Evolutionary conservation across 2,797 vertebrate species (phyloP).

Genomic region (Coregonus sp.): DNA sequence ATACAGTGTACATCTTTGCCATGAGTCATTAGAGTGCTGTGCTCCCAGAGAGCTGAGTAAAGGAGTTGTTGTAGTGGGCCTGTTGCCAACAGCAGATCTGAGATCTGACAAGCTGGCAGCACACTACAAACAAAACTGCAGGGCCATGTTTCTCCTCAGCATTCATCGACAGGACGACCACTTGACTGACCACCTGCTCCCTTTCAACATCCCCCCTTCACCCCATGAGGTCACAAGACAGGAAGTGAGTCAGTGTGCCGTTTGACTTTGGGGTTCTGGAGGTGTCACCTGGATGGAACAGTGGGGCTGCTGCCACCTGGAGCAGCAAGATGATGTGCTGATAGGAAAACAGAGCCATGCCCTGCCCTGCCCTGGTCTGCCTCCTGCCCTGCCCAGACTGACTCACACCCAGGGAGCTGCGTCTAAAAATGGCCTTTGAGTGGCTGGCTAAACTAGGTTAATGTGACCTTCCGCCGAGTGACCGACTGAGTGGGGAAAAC

Average conservation of each 20-base stretch:
- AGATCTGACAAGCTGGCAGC: constrained; percentile 65
- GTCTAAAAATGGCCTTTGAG: constrained; percentile 68
- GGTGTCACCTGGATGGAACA: constrained; percentile 54
- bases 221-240: constrained; percentile 44
- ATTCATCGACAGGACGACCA: constrained; percentile 30
- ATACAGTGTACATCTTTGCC: neutral
- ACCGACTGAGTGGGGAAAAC: neutral
- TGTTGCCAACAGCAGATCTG: constrained; percentile 63
- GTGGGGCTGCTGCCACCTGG: constrained; percentile 56
- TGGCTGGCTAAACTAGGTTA: constrained; percentile 64
- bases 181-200: constrained; percentile 33
- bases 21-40: constrained; percentile 23
- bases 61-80: constrained; percentile 43
- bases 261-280: constrained; percentile 46
- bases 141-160: constrained; percentile 52
- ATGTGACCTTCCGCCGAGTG: constrained; percentile 61
- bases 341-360: constrained; percentile 43
- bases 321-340: constrained; percentile 36
- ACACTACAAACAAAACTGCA: constrained; percentile 60
- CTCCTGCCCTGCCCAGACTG: constrained; percentile 36
- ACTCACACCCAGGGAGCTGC: constrained; percentile 39
- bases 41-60: constrained; percentile 40
- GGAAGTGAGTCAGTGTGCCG: constrained; percentile 31
- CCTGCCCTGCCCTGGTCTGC: neutral
- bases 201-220: constrained; percentile 14